Base-by-base conservation (phyloP, 2,888 invertebrate species). In the Aphidius colemani region DNA sequence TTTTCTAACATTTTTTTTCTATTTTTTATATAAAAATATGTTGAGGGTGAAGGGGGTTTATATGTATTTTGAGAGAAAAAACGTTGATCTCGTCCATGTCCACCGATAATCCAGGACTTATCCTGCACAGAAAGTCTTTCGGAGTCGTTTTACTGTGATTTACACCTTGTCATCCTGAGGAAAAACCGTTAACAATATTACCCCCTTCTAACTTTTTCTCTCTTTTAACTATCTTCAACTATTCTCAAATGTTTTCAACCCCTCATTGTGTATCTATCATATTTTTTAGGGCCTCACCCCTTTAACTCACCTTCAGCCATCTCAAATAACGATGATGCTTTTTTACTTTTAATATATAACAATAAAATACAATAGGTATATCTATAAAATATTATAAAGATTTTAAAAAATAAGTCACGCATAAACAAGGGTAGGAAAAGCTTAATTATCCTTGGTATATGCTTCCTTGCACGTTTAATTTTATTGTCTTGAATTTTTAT, bases 401-500 rank as follows among this genome's bases (percentile, higher is more conserved):
- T 30, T n/a, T 30, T 30, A 30, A 30, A 68, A 66, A 70, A 61
- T 59, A 62, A 65, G 61, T 67, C 70, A 61, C 65, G 67, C 69
- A 70, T 70, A 67, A 71, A 70, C 69, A 68, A 62, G 69, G 67
- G 30, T 57, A 51, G 48, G 67, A 64, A 58, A 60, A 57, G 70
- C 67, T 69, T 74, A 76, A 76, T 76, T 72, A 74, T 74, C 67
- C 67, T 63, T 62, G 66, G 69, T 63, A 65, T 63, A 68, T 69
- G 71, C 70, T 63, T 50, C 70, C 70, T 68, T 30, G 30, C 69
- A 67, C 71, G 68, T 70, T 64, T 66, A 61, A 62, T 63, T 63
- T 63, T 69, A 71, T 71, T 69, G 67, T 71, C 71, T 70, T 67
- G 66, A 66, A 67, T 30, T 30, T 30, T 30, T 30, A 18, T 13